These are phyloP conservation scores for Elaphurus davidianus DNA, from an alignment of 2,113 vertebrate genomes.

Conservation along the genomic window DNA sequence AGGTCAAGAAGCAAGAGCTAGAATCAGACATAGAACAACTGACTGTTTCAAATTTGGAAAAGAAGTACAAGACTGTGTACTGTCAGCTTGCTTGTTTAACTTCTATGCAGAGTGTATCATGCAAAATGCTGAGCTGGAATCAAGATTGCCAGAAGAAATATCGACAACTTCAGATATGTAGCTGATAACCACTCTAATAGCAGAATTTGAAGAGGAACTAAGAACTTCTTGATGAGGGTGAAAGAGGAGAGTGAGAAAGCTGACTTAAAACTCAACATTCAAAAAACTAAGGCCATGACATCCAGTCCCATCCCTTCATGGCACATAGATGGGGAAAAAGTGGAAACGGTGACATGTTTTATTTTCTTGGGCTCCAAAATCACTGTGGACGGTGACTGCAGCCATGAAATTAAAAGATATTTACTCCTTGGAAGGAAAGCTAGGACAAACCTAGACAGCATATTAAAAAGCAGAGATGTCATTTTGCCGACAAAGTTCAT, in stretches of 20 bases:
- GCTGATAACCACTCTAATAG: background rate
- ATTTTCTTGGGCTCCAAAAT: background rate
- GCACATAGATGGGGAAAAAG: background rate
- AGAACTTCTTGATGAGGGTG: background rate
- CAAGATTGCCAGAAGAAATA: background rate
- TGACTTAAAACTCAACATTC: background rate
- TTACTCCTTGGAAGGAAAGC: background rate
- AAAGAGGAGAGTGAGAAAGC: background rate
- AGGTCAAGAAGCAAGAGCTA: background rate
- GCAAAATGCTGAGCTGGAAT: background rate
- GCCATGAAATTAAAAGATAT: background rate
- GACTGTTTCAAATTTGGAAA: background rate
- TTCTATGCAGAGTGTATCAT: background rate
- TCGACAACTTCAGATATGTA: background rate
- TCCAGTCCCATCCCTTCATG: background rate
- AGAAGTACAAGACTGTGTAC: background rate
- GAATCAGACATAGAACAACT: background rate
- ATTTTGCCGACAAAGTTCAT: background rate
- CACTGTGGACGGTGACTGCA: background rate
- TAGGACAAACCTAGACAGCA: background rate
- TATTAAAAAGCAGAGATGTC: background rate
- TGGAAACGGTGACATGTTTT: background rate
- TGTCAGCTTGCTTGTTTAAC: background rate
- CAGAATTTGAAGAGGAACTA: background rate
- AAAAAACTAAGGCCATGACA: background rate